Percentiles rank a stretch among this genome's conserved stretches.
Conservation (phyloP, 2,888 invertebrate species). For the Phasia obesa region DNA sequence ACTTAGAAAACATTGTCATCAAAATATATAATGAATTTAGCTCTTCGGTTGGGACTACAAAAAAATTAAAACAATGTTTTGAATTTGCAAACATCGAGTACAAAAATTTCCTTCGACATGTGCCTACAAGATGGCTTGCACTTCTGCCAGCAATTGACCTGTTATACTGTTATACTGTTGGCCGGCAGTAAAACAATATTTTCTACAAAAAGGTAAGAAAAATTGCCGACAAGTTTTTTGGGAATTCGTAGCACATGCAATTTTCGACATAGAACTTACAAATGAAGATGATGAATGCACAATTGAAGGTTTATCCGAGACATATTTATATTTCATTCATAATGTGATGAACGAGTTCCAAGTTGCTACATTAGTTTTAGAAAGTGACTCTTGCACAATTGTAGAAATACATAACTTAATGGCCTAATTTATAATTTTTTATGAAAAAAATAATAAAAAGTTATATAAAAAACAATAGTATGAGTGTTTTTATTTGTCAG, state of each 20-base stretch:
- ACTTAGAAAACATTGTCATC: background rate
- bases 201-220: conserved; percentile 18
- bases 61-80: conserved; percentile 8
- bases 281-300: conserved; percentile 47
- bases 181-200: conserved; percentile 12
- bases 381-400: background rate
- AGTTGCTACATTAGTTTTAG: conserved; percentile 10
- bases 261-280: conserved; percentile 41
- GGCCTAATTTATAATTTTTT: too few relatives aligned
- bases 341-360: conserved; percentile 26
- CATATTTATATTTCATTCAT: conserved; percentile 24
- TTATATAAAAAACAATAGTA: background rate
- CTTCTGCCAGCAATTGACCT: too few relatives aligned
- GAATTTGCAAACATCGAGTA: conserved; percentile 10
- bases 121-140: too few relatives aligned
- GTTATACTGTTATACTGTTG: too few relatives aligned
- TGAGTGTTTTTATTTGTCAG: background rate
- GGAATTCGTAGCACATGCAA: conserved; percentile 38
- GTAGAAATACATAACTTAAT: too few relatives aligned
- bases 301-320: conserved; percentile 10
- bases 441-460: too few relatives aligned
- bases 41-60: too few relatives aligned
- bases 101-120: conserved; percentile 14
- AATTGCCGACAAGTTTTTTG: conserved; percentile 29
- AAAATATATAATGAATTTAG: too few relatives aligned